These are phyloP conservation scores for Acrossocheilus wenchowensis DNA, from an alignment of 2,797 vertebrate genomes.

Conservation along the genomic window DNA sequence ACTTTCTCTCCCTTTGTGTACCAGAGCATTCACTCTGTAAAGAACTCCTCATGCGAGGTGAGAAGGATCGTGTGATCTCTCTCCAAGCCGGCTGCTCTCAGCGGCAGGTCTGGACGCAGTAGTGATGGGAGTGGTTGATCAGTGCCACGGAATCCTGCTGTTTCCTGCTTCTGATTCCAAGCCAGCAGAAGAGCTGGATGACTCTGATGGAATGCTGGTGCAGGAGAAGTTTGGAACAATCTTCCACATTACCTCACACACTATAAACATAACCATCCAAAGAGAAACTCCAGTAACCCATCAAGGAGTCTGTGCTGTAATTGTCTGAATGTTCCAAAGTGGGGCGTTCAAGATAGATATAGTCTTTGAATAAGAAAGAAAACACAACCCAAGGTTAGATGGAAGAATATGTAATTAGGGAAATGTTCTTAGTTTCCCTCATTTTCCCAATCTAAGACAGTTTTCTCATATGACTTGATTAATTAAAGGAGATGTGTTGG, in stretches of 20 bases:
- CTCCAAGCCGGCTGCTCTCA: slow-evolving; percentile 66
- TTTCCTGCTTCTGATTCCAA: slow-evolving; percentile 44
- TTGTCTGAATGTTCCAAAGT: not conserved
- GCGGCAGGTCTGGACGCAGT: slow-evolving; percentile 58
- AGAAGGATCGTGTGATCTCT: slow-evolving; percentile 65
- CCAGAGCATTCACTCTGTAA: slow-evolving; percentile 56
- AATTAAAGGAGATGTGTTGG: not conserved
- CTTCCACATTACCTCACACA: slow-evolving; percentile 62
- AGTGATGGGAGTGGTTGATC: slow-evolving; percentile 33
- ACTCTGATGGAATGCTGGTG: slow-evolving; percentile 48
- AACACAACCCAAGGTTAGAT: slow-evolving; percentile 6
- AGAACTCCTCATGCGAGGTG: slow-evolving; percentile 55
- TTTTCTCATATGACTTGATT: not conserved
- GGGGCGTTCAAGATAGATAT: not conserved
- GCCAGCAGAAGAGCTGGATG: slow-evolving; percentile 54
- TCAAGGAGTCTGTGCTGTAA: not conserved
- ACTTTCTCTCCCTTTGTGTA: slow-evolving; percentile 56
- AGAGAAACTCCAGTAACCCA: not conserved
- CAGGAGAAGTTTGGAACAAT: slow-evolving; percentile 65
- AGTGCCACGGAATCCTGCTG: slow-evolving; percentile 29
- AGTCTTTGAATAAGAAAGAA: not conserved
- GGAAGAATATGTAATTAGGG: not conserved
- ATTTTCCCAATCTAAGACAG: not conserved
- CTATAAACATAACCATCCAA: slow-evolving; percentile 24
- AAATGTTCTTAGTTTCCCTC: not conserved